phyloP scores from a whole-genome alignment of 2,797 vertebrate genomes.

The Diglossa cyanea region DNA sequence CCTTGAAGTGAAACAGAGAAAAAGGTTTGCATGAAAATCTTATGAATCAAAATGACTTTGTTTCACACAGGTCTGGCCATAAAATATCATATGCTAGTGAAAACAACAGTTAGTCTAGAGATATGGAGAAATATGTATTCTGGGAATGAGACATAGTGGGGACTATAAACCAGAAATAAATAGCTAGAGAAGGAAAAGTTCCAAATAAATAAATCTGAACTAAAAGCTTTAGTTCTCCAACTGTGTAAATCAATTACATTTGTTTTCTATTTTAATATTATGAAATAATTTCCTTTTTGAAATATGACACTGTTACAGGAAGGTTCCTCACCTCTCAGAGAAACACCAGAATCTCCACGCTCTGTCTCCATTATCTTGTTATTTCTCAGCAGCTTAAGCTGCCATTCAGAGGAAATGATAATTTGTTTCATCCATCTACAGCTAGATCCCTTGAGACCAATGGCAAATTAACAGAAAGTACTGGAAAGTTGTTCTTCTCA shows the following conservation, averaged over 20 bases:
- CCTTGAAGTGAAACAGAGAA: background rate
- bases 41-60: background rate
- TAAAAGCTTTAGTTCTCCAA: background rate
- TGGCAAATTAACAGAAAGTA: background rate
- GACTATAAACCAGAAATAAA: background rate
- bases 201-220: background rate
- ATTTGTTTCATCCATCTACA: background rate
- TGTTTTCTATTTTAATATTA: background rate
- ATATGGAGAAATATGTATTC: background rate
- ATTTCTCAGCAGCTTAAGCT: background rate
- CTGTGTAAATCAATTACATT: background rate
- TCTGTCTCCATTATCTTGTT: background rate
- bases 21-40: background rate
- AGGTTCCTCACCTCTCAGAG: background rate
- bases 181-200: background rate
- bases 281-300: background rate
- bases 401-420: background rate
- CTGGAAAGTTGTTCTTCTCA: background rate
- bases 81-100: background rate
- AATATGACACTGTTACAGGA: background rate
- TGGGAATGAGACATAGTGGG: background rate
- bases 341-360: background rate
- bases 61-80: background rate
- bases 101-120: background rate
- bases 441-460: background rate